phyloP scores from a whole-genome alignment of 92 coral and sea anemone species.

The Paramuricea clavata region DNA sequence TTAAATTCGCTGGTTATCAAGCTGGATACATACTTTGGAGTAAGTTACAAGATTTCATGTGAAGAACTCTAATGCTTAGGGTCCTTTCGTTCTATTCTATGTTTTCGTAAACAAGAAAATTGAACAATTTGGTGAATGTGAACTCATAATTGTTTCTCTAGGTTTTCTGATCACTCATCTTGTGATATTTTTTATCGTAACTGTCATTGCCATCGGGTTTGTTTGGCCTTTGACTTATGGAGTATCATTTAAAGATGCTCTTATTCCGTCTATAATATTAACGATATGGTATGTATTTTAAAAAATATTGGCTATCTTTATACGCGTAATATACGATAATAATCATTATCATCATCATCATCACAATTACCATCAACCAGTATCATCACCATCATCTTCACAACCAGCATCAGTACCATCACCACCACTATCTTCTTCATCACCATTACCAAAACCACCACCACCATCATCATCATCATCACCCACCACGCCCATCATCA shows the following conservation, averaged over 20 bases:
- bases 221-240: slow-evolving; percentile 67
- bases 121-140: neutral
- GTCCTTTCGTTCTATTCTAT: neutral
- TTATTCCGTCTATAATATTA: slow-evolving; percentile 19
- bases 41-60: no score
- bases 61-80: no score
- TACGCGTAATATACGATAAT: no score
- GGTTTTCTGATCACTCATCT: slow-evolving; percentile 52
- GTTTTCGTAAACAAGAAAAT: neutral
- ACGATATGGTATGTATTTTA: slow-evolving; percentile 59
- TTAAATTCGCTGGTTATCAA: slow-evolving; percentile 79
- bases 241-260: slow-evolving; percentile 44
- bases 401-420: no score
- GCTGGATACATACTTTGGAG: slow-evolving; percentile 78
- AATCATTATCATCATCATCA: neutral
- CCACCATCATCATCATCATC: no score
- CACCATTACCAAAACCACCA: no score
- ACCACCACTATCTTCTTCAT: no score
- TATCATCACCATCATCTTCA: no score
- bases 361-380: neutral
- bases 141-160: no score
- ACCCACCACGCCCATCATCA: no score
- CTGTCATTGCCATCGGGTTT: slow-evolving; percentile 60
- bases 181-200: slow-evolving; percentile 33
- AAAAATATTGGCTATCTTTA: neutral